Evolutionary conservation across 2,113 vertebrate genomes (phyloP).

Genomic region (Stomatorhinus ivindoensis): DNA sequence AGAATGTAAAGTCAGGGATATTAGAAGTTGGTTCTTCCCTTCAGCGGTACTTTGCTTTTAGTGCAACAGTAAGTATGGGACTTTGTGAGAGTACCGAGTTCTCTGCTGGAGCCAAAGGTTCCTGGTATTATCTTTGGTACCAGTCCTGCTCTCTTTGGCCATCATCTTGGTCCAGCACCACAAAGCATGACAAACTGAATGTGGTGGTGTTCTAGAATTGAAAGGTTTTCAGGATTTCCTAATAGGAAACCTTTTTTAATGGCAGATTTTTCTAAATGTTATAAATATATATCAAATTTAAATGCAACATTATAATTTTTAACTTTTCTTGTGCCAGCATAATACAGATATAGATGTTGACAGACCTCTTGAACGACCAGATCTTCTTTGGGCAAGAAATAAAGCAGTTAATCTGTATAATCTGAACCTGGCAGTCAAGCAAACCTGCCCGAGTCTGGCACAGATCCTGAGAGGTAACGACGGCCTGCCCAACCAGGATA

Average conservation of each 20-base stretch:
- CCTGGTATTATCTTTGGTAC: conserved; percentile 45
- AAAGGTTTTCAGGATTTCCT: neutral
- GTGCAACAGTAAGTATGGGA: conserved; percentile 20
- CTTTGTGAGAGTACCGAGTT: neutral
- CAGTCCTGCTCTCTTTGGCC: conserved; percentile 29
- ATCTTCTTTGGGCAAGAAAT: conserved; percentile 46
- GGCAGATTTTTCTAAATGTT: neutral
- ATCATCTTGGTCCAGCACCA: neutral
- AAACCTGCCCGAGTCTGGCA: conserved; percentile 55
- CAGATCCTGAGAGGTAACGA: conserved; percentile 64
- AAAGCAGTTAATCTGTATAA: conserved; percentile 62
- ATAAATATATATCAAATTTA: neutral
- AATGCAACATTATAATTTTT: conserved; percentile 20
- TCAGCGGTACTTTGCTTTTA: conserved; percentile 36
- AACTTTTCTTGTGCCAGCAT: conserved; percentile 48
- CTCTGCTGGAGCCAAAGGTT: conserved; percentile 23
- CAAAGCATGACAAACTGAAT: neutral
- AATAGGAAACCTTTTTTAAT: neutral
- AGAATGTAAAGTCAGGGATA: conserved; percentile 57
- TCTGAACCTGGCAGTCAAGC: conserved; percentile 62
- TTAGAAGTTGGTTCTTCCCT: conserved; percentile 57
- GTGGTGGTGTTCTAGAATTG: neutral
- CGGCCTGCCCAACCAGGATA: neutral
- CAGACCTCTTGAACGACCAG: conserved; percentile 23
- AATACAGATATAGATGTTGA: conserved; percentile 43